A percentile compares a stretch with the other conserved stretches of the same genome.
Conservation (phyloP, 2,113 vertebrate species). For the Mirounga angustirostris region DNA sequence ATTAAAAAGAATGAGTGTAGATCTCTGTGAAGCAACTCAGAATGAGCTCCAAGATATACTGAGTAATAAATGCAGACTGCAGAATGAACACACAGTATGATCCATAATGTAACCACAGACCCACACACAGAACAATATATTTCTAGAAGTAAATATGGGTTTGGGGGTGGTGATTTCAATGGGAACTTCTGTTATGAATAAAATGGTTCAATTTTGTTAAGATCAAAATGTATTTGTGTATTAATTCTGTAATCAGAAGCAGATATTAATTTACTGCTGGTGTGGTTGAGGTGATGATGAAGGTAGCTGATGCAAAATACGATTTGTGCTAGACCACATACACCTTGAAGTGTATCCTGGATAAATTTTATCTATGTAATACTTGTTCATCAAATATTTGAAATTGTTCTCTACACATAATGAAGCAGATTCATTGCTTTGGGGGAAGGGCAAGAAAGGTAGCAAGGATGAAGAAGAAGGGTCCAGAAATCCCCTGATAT, state of each 20-base stretch:
- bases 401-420: background rate
- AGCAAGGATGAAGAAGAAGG: background rate
- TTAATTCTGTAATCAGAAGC: constrained; percentile 58
- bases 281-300: background rate
- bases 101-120: background rate
- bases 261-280: background rate
- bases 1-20: background rate
- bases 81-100: background rate
- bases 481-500: background rate
- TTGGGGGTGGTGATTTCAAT: constrained; percentile 28
- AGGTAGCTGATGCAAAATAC: background rate
- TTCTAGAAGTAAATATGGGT: constrained; percentile 16
- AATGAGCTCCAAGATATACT: background rate
- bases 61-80: background rate
- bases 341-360: background rate
- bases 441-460: background rate
- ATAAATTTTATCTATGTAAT: background rate
- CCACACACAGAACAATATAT: background rate
- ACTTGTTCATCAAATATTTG: background rate
- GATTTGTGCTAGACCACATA: background rate
- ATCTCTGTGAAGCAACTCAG: background rate
- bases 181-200: background rate
- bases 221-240: background rate
- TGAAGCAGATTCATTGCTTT: background rate
- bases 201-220: background rate